phyloP scores from a whole-genome alignment of 1,140 invertebrate species.

The Drosophila pseudoobscura region DNA sequence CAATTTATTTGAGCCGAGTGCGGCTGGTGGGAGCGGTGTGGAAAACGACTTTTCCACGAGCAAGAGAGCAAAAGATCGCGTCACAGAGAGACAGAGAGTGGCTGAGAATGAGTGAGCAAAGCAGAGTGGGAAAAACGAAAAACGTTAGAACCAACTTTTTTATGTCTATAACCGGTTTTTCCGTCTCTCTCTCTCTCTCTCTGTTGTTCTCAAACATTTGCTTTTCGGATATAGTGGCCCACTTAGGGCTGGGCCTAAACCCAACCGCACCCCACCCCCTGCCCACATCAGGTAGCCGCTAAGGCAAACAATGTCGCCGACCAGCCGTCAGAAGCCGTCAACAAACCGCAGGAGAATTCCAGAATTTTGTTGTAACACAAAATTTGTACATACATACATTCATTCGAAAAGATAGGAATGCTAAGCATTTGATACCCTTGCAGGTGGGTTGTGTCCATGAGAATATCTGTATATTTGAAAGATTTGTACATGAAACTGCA shows the following conservation, averaged over 20 bases:
- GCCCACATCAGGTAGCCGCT: slow-evolving; percentile 23
- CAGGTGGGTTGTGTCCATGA: background rate
- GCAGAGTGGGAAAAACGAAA: slow-evolving; percentile 12
- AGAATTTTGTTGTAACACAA: slow-evolving; percentile 20
- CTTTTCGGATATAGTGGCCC: slow-evolving; percentile 35
- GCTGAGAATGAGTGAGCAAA: background rate
- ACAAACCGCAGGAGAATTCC: slow-evolving; percentile 31
- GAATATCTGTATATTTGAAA: too few species aligned
- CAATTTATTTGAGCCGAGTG: slow-evolving; percentile 56
- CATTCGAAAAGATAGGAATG: too few species aligned
- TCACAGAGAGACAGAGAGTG: slow-evolving; percentile 1
- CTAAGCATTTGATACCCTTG: too few species aligned
- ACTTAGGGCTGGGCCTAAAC: slow-evolving; percentile 36
- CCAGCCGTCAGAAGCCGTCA: slow-evolving; percentile 29
- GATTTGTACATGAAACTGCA: too few species aligned
- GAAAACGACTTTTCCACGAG: background rate
- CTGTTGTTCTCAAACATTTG: slow-evolving; percentile 5
- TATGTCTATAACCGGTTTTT: slow-evolving; percentile 36
- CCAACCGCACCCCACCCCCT: slow-evolving; percentile 15
- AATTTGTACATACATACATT: slow-evolving; percentile 8
- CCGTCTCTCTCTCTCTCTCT: background rate
- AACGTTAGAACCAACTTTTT: slow-evolving; percentile 30
- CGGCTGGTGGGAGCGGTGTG: slow-evolving; percentile 13
- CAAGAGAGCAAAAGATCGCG: slow-evolving; percentile 23
- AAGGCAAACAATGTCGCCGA: slow-evolving; percentile 30